These are phyloP conservation scores for Notarius lentiginosus DNA, from an alignment of 2,113 vertebrate species.

Conservation along the genomic window DNA sequence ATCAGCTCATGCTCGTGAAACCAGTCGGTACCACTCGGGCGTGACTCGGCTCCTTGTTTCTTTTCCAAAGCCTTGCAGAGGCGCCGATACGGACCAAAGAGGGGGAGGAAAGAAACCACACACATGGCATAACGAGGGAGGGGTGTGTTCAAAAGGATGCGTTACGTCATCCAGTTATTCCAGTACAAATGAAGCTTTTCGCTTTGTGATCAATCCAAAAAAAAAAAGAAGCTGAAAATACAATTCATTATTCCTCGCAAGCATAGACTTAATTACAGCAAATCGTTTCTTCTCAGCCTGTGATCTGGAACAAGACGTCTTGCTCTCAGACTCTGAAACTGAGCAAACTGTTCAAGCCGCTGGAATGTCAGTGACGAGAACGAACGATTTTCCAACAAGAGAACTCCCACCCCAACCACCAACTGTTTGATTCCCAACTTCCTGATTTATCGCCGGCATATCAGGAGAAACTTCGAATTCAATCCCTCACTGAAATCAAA, in stretches of 20 bases:
- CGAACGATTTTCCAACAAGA: no score
- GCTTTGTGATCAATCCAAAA: neutral
- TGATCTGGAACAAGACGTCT: neutral
- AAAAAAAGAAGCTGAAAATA: neutral
- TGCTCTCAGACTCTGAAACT: no score
- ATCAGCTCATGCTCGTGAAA: slow-evolving; percentile 19
- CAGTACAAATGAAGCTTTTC: neutral
- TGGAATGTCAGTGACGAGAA: no score
- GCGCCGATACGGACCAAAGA: neutral
- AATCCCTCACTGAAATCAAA: no score
- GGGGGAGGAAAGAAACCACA: neutral
- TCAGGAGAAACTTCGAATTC: no score
- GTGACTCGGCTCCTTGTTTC: slow-evolving; percentile 18
- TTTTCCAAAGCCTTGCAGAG: slow-evolving; percentile 26
- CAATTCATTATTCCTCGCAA: neutral
- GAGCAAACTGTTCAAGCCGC: no score
- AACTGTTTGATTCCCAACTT: no score
- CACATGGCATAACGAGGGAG: neutral
- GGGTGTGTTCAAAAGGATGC: neutral
- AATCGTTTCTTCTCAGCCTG: neutral
- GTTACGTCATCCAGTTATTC: neutral
- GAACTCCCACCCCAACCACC: no score
- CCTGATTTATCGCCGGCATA: no score
- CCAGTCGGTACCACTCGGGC: neutral
- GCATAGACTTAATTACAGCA: neutral